Percentiles rank a stretch among this genome's conserved stretches.
Evolutionary conservation across 2,113 vertebrate genomes (phyloP).

Genomic region (Rhagologus leucostigma): DNA sequence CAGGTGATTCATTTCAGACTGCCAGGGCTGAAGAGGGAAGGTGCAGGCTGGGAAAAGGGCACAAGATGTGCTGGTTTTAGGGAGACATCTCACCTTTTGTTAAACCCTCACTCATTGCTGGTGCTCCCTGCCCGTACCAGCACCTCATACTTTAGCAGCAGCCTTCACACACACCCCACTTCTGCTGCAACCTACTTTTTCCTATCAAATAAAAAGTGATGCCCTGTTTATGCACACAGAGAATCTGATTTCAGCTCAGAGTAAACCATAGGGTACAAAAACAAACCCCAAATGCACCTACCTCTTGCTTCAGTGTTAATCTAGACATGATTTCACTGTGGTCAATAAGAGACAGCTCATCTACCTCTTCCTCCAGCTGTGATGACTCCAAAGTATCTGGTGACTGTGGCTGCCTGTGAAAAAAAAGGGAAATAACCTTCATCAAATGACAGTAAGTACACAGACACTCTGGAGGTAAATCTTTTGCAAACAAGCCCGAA

Average conservation of each 20-base stretch:
- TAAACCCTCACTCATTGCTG: not conserved
- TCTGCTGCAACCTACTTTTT: not conserved
- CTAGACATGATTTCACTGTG: slow-evolving; percentile 93
- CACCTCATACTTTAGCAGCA: not conserved
- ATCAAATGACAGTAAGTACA: not conserved
- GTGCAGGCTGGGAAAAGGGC: not conserved
- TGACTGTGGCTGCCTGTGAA: slow-evolving; percentile 77
- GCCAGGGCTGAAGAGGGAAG: not conserved
- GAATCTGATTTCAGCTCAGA: not conserved
- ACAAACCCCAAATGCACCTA: slow-evolving; percentile 40
- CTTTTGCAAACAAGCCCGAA: slow-evolving; percentile 1
- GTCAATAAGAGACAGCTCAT: slow-evolving; percentile 93
- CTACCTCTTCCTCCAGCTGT: slow-evolving; percentile 84
- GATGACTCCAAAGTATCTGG: slow-evolving; percentile 77
- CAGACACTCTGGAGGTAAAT: not conserved
- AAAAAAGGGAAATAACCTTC: not conserved
- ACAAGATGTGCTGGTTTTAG: not conserved
- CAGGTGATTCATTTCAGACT: not conserved
- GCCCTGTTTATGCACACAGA: not conserved
- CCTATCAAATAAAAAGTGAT: not conserved
- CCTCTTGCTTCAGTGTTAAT: slow-evolving; percentile 94
- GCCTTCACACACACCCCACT: not conserved
- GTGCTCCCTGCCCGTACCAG: not conserved
- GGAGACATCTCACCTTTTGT: not conserved
- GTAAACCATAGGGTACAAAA: not conserved